A percentile compares a stretch with the other conserved stretches of the same genome.
These are phyloP conservation scores for Scaptomyza pallida DNA, from an alignment of 1,140 invertebrate genomes.

Conservation along the genomic window DNA sequence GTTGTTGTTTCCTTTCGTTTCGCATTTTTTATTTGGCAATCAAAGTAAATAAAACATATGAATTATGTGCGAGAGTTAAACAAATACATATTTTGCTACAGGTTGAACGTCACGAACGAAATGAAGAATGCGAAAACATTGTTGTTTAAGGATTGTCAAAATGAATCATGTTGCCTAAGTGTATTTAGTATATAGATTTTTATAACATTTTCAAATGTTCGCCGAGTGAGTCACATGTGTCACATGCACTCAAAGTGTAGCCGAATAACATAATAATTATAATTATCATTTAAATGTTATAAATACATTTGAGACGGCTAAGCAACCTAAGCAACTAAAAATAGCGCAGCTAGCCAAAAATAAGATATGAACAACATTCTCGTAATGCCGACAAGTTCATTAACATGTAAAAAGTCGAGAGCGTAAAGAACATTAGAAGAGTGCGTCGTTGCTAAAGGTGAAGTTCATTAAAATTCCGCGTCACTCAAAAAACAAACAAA, in stretches of 20 bases:
- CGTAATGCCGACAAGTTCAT: conserved; percentile 60
- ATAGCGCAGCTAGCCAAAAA: conserved; percentile 13
- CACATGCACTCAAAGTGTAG: conserved; percentile 51
- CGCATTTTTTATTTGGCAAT: conserved; percentile 31
- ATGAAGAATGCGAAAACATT: conserved; percentile 8
- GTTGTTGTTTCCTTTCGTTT: conserved; percentile 8
- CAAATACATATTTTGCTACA: conserved; percentile 33
- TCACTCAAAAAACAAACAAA: conserved; percentile 56
- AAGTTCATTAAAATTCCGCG: conserved; percentile 80
- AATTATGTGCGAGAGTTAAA: conserved; percentile 65
- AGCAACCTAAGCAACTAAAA: not conserved
- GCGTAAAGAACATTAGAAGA: conserved; percentile 33
- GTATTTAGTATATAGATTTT: conserved; percentile 15
- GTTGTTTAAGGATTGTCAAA: conserved; percentile 36
- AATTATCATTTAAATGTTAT: conserved; percentile 49
- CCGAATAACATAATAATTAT: conserved; percentile 20
- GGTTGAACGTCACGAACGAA: conserved; percentile 42
- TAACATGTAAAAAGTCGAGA: conserved; percentile 72
- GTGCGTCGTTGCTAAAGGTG: conserved; percentile 54
- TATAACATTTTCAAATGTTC: conserved; percentile 43
- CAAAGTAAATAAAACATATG: conserved; percentile 78
- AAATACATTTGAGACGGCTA: conserved; percentile 44
- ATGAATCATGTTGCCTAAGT: conserved; percentile 61
- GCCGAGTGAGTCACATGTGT: conserved; percentile 67
- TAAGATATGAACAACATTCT: conserved; percentile 7